Conservation (phyloP, 2,888 invertebrate species). For the Eupithecia vulgata region DNA sequence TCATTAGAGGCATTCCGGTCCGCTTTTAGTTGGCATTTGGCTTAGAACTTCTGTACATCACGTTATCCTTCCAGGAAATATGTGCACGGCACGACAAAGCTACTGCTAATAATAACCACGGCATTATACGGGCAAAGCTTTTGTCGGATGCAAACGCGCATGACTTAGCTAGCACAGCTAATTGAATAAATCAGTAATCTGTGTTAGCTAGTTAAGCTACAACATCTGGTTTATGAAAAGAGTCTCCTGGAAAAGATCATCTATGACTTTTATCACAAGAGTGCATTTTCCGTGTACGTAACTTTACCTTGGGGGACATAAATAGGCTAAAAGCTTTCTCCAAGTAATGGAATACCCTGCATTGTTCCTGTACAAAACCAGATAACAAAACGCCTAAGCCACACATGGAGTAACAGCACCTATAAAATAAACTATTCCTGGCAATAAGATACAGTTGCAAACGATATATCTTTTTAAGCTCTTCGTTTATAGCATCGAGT, state of each 20-base stretch:
- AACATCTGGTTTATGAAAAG: background rate
- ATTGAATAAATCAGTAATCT: too few species aligned
- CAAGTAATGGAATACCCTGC: background rate
- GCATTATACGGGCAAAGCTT: conserved; percentile 38
- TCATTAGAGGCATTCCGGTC: conserved; percentile 13
- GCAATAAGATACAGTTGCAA: conserved; percentile 48
- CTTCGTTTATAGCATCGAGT: conserved; percentile 32
- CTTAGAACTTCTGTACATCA: conserved; percentile 27
- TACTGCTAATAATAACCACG: conserved; percentile 68
- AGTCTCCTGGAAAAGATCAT: background rate
- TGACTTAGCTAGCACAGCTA: background rate
- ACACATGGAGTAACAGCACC: conserved; percentile 25
- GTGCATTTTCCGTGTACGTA: background rate
- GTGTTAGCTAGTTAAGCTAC: background rate
- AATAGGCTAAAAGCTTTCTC: background rate
- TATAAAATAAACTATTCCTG: conserved; percentile 53
- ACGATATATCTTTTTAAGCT: conserved; percentile 49
- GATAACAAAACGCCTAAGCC: conserved; percentile 47
- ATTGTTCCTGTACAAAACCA: conserved; percentile 15
- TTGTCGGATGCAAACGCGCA: background rate
- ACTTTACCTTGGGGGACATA: too few species aligned
- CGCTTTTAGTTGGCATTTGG: conserved; percentile 19
- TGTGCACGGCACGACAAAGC: conserved; percentile 54
- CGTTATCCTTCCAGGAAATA: conserved; percentile 56
- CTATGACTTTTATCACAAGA: background rate